Base-by-base conservation (phyloP, 2,888 invertebrate genomes). In the Lithophane ornitopus region DNA sequence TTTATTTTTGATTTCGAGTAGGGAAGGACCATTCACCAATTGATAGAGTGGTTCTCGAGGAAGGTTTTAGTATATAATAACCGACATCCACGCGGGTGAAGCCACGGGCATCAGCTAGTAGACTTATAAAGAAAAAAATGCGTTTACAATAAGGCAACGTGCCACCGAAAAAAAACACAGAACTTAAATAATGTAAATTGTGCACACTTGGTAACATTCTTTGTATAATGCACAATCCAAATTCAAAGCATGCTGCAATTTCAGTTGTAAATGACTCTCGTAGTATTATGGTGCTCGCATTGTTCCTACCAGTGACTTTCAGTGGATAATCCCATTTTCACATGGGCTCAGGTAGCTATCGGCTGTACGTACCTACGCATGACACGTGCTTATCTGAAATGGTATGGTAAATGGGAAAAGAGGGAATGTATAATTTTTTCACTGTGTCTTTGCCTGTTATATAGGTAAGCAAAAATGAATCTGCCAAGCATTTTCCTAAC, bases 1-100 rank as follows among this genome's bases (percentile, higher is more conserved):
- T 84, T 86, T 84, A 81, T 81, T 84, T 77, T 80, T 80, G 62
- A 85, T 82, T 74, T 80, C 85, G 63, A 12, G 44, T n/a, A 56
- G 6, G 16, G 22, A 59, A 28, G 39, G 46, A 28, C n/a, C n/a
- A n/a, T n/a, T n/a, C 34, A 34, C 34, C 34, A 34, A 34, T 34
- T 2, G 34, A 34, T 34, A 34, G 34, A 34, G 34, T 34, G 34
- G 34, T 34, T 34, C 3, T 34, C 34, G 34, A 34, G 34, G 34
- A 34, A 34, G 34, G 34, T 34, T 34, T 34, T 34, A 34, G 34
- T 34, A 34, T 34, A 34, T 34, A 34, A 34, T 34, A n/a, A n/a
- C n/a, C n/a, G n/a, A n/a, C n/a, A n/a, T n/a, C n/a, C n/a, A n/a
- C n/a, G n/a, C 34, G 34, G 34, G 34, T 3, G 34, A 1, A 3